These are phyloP conservation scores for Leiothrix lutea DNA, from an alignment of 2,113 vertebrate genomes.

Conservation along the genomic window DNA sequence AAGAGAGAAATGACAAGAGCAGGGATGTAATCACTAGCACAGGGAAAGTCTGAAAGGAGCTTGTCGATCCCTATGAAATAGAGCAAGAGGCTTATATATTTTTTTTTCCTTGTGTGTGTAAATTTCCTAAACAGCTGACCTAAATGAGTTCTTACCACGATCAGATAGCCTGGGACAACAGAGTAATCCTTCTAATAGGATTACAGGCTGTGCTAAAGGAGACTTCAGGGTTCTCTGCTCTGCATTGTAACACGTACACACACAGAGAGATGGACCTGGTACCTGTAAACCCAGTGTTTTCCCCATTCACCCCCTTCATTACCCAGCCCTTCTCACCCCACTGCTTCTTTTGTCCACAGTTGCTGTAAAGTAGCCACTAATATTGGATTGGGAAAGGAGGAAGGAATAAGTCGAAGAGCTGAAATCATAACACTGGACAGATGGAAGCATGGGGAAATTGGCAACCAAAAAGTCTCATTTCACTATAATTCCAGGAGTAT, in stretches of 20 bases:
- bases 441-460: neutral
- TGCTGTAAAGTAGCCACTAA: neutral
- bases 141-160: conserved; percentile 71
- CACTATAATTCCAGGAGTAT: neutral
- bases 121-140: conserved; percentile 71
- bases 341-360: neutral
- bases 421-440: neutral
- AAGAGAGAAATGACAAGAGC: conserved; percentile 21
- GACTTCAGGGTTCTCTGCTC: conserved; percentile 40
- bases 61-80: conserved; percentile 35
- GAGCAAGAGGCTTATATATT: conserved; percentile 46
- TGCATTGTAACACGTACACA: neutral
- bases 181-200: conserved; percentile 77
- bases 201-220: conserved; percentile 65
- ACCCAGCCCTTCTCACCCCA: neutral
- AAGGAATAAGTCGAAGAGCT: neutral
- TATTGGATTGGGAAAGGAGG: neutral
- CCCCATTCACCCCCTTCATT: neutral
- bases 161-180: conserved; percentile 74
- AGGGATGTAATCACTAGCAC: conserved; percentile 21
- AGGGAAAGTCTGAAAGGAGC: conserved; percentile 34
- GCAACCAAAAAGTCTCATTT: neutral
- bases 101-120: conserved; percentile 49
- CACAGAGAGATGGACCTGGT: neutral
- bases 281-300: neutral